Evolutionary conservation across 2,797 vertebrate genomes (phyloP).

Genomic region (Champsocephalus esox): DNA sequence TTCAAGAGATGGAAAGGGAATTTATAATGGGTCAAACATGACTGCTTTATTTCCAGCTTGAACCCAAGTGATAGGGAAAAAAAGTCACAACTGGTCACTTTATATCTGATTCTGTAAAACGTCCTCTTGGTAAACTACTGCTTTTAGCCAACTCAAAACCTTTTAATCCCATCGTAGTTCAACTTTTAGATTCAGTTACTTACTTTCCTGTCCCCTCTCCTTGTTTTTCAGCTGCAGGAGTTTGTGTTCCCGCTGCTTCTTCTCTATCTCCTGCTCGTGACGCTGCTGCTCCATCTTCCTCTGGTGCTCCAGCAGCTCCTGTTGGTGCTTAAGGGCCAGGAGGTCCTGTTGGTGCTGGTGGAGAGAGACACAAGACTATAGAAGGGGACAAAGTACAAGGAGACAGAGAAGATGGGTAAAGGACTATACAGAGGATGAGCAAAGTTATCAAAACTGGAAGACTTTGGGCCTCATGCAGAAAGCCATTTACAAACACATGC

Average conservation of each 20-base stretch:
- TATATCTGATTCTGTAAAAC: not conserved
- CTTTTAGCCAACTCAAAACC: not conserved
- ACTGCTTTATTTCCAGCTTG: slow-evolving; percentile 16
- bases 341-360: slow-evolving; percentile 96
- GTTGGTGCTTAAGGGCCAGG: slow-evolving; percentile 95
- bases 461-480: not conserved
- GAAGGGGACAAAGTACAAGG: slow-evolving; percentile 2
- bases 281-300: slow-evolving; percentile 95
- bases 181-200: slow-evolving; percentile 69
- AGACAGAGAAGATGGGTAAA: slow-evolving; percentile 5
- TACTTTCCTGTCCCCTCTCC: slow-evolving; percentile 97
- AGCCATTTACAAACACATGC: too few species aligned
- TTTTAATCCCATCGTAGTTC: not conserved
- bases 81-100: not conserved
- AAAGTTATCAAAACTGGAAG: not conserved
- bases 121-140: not conserved
- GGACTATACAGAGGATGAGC: not conserved
- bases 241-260: slow-evolving; percentile 96
- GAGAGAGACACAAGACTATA: slow-evolving; percentile 20
- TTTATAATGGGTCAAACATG: not conserved
- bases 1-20: not conserved
- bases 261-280: slow-evolving; percentile 95
- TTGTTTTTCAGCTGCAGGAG: slow-evolving; percentile 96
- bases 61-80: not conserved
- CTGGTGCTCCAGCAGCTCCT: slow-evolving; percentile 97